Evolutionary conservation across 1,140 invertebrate genomes (phyloP).

Genomic region (Elymnias hypermnestra): DNA sequence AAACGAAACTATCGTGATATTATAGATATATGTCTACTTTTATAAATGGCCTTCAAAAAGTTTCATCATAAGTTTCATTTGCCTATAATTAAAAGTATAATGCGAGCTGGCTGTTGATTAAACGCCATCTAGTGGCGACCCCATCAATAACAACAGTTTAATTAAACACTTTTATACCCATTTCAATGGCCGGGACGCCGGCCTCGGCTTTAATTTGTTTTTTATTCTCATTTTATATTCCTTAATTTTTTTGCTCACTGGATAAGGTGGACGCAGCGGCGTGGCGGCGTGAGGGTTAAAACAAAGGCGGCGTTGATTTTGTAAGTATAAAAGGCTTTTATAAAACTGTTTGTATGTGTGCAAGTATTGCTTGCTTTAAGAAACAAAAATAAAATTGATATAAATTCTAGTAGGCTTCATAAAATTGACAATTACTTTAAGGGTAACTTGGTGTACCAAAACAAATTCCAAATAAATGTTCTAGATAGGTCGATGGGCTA

Average conservation of each 20-base stretch:
- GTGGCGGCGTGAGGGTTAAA: conserved; percentile 36
- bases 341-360: background rate
- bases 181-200: conserved; percentile 51
- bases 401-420: no score
- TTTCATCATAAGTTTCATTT: no score
- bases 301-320: no score
- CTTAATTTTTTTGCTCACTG: conserved; percentile 45
- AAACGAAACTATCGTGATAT: no score
- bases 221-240: conserved; percentile 46
- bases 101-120: conserved; percentile 56
- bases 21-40: no score
- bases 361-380: no score
- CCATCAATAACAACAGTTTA: conserved; percentile 73
- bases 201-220: conserved; percentile 59
- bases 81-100: background rate
- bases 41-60: no score
- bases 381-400: no score
- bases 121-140: conserved; percentile 68
- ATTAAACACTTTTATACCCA: conserved; percentile 71
- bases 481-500: no score
- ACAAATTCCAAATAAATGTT: no score
- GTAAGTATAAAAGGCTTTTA: background rate
- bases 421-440: no score
- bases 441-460: no score
- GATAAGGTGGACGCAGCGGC: conserved; percentile 24